A percentile compares a stretch with the other conserved stretches of the same genome.
Conservation (phyloP, 2,797 vertebrate genomes). For the Threskiornis aethiopicus region DNA sequence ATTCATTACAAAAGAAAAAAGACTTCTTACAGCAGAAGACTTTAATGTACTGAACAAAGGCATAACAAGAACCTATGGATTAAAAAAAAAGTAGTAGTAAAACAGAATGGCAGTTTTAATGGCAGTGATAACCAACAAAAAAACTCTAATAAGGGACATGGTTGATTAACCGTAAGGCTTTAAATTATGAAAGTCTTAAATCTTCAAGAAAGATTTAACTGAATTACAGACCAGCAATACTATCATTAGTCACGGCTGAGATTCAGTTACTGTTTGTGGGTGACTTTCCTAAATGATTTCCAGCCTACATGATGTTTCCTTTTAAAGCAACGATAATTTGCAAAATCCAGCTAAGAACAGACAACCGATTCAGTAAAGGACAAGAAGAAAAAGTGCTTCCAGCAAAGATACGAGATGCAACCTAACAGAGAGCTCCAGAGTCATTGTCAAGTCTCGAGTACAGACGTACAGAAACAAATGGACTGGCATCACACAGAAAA, state of each 20-base stretch:
- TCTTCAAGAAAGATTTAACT: conserved; percentile 20
- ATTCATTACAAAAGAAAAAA: neutral
- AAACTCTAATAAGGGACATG: neutral
- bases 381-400: neutral
- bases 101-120: conserved; percentile 10
- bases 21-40: neutral
- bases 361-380: neutral
- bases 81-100: neutral
- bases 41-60: neutral
- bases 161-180: conserved; percentile 1
- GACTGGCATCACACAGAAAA: neutral
- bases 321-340: conserved; percentile 26
- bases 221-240: conserved; percentile 21
- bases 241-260: conserved; percentile 17
- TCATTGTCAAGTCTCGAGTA: neutral
- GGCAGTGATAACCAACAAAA: neutral
- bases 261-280: conserved; percentile 39
- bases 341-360: conserved; percentile 18
- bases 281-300: conserved; percentile 46
- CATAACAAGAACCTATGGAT: neutral
- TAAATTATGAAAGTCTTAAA: conserved; percentile 18
- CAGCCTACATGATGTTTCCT: conserved; percentile 39
- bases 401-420: conserved; percentile 1
- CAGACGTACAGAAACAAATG: neutral
- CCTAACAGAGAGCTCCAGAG: neutral